These are phyloP conservation scores for Polydrusus tereticollis DNA, from an alignment of 2,888 invertebrate species.

Conservation along the genomic window DNA sequence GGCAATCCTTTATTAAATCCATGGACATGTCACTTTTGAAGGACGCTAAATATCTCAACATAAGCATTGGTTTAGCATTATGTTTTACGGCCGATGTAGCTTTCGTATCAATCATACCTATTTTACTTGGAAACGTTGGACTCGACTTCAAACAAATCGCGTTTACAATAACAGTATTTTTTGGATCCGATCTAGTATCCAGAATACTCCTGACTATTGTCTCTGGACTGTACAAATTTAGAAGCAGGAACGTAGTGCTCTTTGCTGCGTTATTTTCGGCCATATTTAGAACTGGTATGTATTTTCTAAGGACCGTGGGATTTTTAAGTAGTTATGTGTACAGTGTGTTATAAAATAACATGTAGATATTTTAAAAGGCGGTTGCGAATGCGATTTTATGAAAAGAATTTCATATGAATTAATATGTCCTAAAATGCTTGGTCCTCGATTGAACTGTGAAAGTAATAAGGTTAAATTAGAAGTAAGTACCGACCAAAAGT, in stretches of 20 bases:
- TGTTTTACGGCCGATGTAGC: slow-evolving; percentile 78
- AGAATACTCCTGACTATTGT: slow-evolving; percentile 75
- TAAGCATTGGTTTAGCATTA: slow-evolving; percentile 77
- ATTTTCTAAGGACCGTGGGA: background rate
- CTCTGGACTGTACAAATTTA: slow-evolving; percentile 73
- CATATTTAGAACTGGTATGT: slow-evolving; percentile 77
- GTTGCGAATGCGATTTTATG: too few relatives aligned
- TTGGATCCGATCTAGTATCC: slow-evolving; percentile 77
- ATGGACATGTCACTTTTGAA: slow-evolving; percentile 75
- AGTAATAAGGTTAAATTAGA: too few relatives aligned
- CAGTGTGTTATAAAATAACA: too few relatives aligned
- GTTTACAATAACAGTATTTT: slow-evolving; percentile 77
- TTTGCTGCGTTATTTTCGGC: slow-evolving; percentile 76
- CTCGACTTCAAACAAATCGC: slow-evolving; percentile 75
- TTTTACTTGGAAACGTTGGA: slow-evolving; percentile 73
- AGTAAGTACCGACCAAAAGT: too few relatives aligned
- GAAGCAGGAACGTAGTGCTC: slow-evolving; percentile 76
- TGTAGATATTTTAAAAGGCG: too few relatives aligned
- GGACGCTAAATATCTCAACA: slow-evolving; percentile 76
- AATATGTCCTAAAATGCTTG: too few relatives aligned
- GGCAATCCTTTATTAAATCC: slow-evolving; percentile 72
- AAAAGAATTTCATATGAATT: too few relatives aligned
- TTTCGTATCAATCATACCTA: slow-evolving; percentile 78
- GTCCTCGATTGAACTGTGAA: too few relatives aligned
- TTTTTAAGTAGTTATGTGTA: too few relatives aligned